Evolutionary conservation across 2,888 invertebrate species (phyloP), one percentile per base, ranked within the genome.

Genomic region (Hipparchia semele): DNA sequence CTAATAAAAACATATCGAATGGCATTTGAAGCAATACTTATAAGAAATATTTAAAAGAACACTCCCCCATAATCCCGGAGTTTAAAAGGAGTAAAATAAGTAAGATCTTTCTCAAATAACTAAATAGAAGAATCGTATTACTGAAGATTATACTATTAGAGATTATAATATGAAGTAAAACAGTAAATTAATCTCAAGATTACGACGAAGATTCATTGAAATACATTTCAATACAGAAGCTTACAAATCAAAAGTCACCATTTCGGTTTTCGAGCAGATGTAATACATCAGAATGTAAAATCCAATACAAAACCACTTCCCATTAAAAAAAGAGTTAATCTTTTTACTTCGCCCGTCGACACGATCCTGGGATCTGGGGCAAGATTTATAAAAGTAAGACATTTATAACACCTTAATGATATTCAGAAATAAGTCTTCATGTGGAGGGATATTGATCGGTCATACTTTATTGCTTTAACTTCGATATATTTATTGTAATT

Each of bases 321-420:
- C 23, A 13, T 13, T n/a, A 69, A 79, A 81, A 23, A 81, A 80
- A 81, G 77, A 73, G 73, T 75, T 81, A 79, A 80, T 83, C 79
- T 80, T 79, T 82, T 79, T 79, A 76, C 78, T 83, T 80, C 75
- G 77, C 80, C 82, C 80, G 79, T 81, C 81, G 81, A 80, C 81
- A 82, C 81, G 82, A 70, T 74, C 64, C 60, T 71, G 67, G 72
- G 64, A 70, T 61, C 60, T 71, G 67, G 72, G 60, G 72, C 58
- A 68, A 67, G 75, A 73, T 66, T 73, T 60, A 60, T 65, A 66
- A 68, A 68, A 64, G 45, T 23, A 49, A 65, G n/a, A 49, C 23
- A 6, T 53, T 65, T 65, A 65, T 33, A 53, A 6, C 23, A 53
- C 33, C 65, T 33, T 53, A 10, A 23, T 61, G 12, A 45, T 53